These are phyloP conservation scores for Camponotus vicinus DNA, from an alignment of 1,140 invertebrate species.

Conservation along the genomic window DNA sequence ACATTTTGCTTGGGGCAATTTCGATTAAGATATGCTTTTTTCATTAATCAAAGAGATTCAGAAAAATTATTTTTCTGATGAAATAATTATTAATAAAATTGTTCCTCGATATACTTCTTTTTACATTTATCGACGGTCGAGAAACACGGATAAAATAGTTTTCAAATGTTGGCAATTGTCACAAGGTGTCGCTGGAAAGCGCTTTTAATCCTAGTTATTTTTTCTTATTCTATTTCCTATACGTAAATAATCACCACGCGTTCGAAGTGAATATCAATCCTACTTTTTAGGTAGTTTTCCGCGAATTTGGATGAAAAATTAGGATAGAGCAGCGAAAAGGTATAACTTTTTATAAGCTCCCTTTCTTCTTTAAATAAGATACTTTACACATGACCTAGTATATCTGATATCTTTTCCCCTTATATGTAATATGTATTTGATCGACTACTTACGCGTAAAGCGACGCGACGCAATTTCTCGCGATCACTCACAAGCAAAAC, in stretches of 20 bases:
- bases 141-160: background rate
- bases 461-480: background rate
- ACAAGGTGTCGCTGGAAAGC: background rate
- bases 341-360: background rate
- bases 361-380: slow-evolving; percentile 29
- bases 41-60: background rate
- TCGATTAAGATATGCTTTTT: background rate
- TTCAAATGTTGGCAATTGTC: background rate
- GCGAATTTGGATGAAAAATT: background rate
- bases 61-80: background rate
- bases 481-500: slow-evolving; percentile 14
- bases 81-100: slow-evolving; percentile 4
- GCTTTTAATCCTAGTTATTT: background rate
- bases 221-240: background rate
- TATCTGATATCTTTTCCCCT: background rate
- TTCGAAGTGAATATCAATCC: background rate
- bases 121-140: background rate
- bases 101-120: background rate
- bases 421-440: background rate
- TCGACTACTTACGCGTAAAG: background rate
- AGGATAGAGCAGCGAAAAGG: background rate
- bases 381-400: slow-evolving; percentile 14
- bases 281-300: background rate
- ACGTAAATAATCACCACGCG: background rate
- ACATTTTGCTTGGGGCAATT: slow-evolving; percentile 7